These are phyloP conservation scores for Dysidea cf. avara DNA, from an alignment of 37 sponge, comb jelly and placozoan species.

Conservation along the genomic window DNA sequence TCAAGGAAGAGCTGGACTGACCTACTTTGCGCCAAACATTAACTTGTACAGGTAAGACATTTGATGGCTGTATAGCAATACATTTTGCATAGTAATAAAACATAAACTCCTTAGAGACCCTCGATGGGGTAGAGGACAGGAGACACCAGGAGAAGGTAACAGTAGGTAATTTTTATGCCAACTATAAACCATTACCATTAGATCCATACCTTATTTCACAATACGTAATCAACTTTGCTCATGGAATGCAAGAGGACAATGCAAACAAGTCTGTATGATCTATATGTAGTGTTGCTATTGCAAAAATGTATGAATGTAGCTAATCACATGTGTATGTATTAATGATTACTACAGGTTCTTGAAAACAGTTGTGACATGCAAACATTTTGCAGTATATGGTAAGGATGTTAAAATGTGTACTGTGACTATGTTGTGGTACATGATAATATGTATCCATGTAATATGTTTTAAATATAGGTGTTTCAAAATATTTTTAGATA, in stretches of 20 bases:
- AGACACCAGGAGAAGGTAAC: constrained; percentile 85
- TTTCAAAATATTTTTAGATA: too few relatives aligned
- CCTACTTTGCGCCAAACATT: constrained; percentile 87
- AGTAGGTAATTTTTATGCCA: not conserved
- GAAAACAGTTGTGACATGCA: constrained; percentile 69
- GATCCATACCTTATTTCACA: constrained; percentile 80
- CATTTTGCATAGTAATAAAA: not conserved
- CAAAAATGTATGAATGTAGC: too few relatives aligned
- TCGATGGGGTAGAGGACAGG: constrained; percentile 83
- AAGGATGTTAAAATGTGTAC: too few relatives aligned
- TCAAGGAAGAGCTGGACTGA: constrained; percentile 67
- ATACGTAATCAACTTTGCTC: constrained; percentile 62
- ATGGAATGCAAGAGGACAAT: constrained; percentile 70
- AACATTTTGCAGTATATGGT: constrained; percentile 77
- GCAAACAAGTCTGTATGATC: constrained; percentile 64
- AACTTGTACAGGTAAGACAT: constrained; percentile 62
- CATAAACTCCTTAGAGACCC: constrained; percentile 48
- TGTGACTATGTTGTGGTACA: too few relatives aligned
- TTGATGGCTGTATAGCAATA: not conserved
- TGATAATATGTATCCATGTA: too few relatives aligned
- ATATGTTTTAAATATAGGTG: too few relatives aligned
- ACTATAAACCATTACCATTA: constrained; percentile 4
- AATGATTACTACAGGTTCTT: constrained; percentile 63
- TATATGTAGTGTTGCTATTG: too few relatives aligned
- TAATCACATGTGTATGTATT: too few relatives aligned